phyloP scores from a whole-genome alignment of 2,797 vertebrate species.

The Orientallactaga sibirica region DNA sequence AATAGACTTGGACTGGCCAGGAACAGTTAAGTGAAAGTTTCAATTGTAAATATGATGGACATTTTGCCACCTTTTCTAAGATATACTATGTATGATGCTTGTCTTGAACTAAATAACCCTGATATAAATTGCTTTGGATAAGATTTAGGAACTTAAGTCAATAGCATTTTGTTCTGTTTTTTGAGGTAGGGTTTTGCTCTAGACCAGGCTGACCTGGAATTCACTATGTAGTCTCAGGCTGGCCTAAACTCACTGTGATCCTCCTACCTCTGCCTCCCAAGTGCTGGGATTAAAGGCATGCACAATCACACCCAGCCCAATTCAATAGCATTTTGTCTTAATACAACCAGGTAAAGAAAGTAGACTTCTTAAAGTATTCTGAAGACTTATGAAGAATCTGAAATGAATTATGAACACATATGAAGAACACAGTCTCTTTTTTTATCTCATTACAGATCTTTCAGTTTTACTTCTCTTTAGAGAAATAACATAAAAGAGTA shows the following conservation, averaged over 20 bases:
- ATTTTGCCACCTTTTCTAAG: not conserved
- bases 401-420: conserved; percentile 44
- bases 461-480: not conserved
- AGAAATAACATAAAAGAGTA: conserved; percentile 16
- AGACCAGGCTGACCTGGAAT: no score
- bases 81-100: not conserved
- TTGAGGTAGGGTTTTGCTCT: no score
- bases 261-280: no score
- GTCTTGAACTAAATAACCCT: not conserved
- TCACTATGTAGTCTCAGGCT: no score
- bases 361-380: not conserved
- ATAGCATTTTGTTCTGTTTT: not conserved
- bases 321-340: conserved; percentile 37
- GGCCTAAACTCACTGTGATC: no score
- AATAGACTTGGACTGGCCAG: not conserved
- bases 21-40: not conserved
- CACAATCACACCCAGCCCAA: not conserved
- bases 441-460: conserved; percentile 53
- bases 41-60: not conserved
- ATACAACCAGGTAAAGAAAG: conserved; percentile 55
- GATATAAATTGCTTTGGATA: conserved; percentile 37
- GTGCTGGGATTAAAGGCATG: no score
- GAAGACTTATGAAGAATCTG: conserved; percentile 33
- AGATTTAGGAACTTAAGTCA: conserved; percentile 21
- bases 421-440: conserved; percentile 18